Conservation (phyloP, 2,113 vertebrate genomes). For the Narcine bancroftii region DNA sequence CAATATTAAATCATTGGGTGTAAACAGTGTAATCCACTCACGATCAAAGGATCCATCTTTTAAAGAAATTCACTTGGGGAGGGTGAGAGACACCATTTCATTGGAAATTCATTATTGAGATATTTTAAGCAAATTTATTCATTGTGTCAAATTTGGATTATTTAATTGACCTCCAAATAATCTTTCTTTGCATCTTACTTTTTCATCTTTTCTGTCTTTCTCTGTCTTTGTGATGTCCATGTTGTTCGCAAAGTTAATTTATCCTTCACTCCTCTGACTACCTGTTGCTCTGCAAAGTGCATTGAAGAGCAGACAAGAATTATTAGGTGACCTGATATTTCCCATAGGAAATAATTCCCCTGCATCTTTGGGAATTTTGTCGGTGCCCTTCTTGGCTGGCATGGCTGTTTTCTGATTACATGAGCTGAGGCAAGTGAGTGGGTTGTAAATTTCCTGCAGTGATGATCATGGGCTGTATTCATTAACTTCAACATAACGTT, state of each 20-base stretch:
- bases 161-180: neutral
- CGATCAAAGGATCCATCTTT: neutral
- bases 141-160: neutral
- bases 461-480: neutral
- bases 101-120: neutral
- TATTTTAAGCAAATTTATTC: neutral
- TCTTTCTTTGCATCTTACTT: neutral
- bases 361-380: neutral
- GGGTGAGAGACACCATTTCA: slow-evolving; percentile 1
- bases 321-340: neutral
- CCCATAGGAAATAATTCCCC: neutral
- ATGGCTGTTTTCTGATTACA: neutral
- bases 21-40: slow-evolving; percentile 14
- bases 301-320: neutral
- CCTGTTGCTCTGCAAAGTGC: neutral
- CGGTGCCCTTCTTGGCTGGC: neutral
- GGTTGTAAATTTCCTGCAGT: neutral
- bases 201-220: neutral
- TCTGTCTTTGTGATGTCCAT: neutral
- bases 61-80: slow-evolving; percentile 8
- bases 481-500: neutral
- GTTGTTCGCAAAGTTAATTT: neutral
- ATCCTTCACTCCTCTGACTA: neutral
- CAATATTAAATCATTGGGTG: slow-evolving; percentile 23
- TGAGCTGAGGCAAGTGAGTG: neutral